Evolutionary conservation across 2,797 vertebrate genomes (phyloP).

Genomic region (Parauchenoglanis punctatus): DNA sequence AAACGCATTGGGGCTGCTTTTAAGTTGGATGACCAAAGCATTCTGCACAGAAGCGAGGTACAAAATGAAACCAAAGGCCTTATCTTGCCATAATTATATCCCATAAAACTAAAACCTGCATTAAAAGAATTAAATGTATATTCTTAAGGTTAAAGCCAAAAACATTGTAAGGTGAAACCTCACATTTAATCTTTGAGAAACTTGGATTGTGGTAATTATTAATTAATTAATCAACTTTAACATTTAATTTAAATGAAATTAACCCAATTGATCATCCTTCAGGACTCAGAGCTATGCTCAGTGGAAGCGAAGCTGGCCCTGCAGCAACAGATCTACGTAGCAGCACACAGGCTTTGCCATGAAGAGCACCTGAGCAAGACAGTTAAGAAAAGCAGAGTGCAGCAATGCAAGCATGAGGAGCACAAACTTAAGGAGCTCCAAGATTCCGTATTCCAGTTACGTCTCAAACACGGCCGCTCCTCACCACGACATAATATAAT

Average conservation of each 20-base stretch:
- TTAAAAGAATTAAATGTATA: background rate
- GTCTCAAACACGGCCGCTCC: conserved; percentile 68
- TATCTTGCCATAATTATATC: background rate
- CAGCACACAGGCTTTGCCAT: conserved; percentile 77
- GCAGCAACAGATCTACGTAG: conserved; percentile 89
- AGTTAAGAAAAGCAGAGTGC: conserved; percentile 79
- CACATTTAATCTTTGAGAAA: background rate
- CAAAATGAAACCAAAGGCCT: background rate
- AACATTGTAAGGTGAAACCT: background rate
- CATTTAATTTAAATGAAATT: background rate
- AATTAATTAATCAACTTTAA: background rate
- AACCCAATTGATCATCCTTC: conserved; percentile 5
- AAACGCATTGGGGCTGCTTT: conserved; percentile 87
- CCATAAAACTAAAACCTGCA: background rate
- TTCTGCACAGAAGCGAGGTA: conserved; percentile 78
- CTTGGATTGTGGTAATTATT: background rate
- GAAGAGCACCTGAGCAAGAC: conserved; percentile 83
- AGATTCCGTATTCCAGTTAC: conserved; percentile 74
- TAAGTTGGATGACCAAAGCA: conserved; percentile 82
- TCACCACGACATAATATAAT: conserved; percentile 71
- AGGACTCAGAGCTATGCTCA: conserved; percentile 80
- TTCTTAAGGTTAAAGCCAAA: background rate
- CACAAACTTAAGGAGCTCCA: conserved; percentile 84
- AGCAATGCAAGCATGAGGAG: conserved; percentile 79
- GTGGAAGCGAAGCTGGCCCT: conserved; percentile 84